These are phyloP conservation scores for Tachuris rubrigastra DNA, from an alignment of 2,113 vertebrate species.

Conservation along the genomic window DNA sequence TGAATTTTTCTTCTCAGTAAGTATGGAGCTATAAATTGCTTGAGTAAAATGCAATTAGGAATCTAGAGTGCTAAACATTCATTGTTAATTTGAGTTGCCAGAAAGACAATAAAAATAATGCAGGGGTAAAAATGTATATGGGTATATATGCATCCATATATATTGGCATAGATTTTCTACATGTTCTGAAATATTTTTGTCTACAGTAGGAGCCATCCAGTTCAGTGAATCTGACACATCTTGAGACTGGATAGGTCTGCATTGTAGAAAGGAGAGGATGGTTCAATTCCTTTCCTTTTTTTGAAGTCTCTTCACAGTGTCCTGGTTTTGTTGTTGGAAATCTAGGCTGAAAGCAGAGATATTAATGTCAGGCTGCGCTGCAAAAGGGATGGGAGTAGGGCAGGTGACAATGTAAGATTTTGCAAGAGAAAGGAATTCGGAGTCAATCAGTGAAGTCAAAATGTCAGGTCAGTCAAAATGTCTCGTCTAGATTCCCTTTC, in stretches of 20 bases:
- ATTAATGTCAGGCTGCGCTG: not conserved
- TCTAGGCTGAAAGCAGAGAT: not conserved
- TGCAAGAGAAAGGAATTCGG: not conserved
- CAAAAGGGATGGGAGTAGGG: not conserved
- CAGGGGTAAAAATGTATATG: not conserved
- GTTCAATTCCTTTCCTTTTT: not conserved
- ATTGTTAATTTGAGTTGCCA: not conserved
- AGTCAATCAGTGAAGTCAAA: too few relatives aligned
- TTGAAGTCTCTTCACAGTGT: rapidly evolving
- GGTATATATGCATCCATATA: not conserved
- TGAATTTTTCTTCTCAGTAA: not conserved
- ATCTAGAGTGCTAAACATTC: not conserved
- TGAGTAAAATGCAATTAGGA: not conserved
- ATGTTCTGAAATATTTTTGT: not conserved
- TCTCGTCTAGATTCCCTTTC: not conserved
- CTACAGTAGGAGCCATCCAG: not conserved
- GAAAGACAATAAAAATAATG: not conserved
- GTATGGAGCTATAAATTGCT: not conserved
- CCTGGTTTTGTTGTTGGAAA: not conserved
- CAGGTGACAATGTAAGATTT: not conserved
- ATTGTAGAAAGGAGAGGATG: not conserved
- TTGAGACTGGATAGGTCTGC: not conserved
- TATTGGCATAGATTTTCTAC: not conserved
- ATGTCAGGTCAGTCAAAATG: not conserved
- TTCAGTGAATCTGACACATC: not conserved